Percentiles rank a stretch among this genome's conserved stretches.
Conservation (phyloP, 1,140 invertebrate species). For the Diachasmimorpha longicaudata region DNA sequence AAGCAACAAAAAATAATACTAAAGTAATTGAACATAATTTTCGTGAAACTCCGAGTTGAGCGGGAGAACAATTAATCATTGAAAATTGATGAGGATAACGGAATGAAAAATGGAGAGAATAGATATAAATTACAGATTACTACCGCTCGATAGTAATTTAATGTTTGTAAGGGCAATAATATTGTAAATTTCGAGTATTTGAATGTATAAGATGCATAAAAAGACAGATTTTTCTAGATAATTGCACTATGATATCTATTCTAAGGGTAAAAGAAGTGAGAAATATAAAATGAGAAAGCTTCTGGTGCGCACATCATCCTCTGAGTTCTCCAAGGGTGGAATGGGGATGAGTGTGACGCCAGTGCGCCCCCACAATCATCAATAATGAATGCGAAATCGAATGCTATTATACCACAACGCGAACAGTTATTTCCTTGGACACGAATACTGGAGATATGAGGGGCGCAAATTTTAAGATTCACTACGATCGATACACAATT, state of each 20-base stretch:
- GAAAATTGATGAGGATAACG: constrained; percentile 21
- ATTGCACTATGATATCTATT: constrained; percentile 61
- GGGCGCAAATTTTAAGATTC: constrained; percentile 58
- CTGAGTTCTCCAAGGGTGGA: not conserved
- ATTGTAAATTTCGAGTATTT: constrained; percentile 58
- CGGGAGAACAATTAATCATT: not conserved
- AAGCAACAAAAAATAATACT: not conserved
- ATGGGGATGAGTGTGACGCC: not conserved
- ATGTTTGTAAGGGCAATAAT: constrained; percentile 60
- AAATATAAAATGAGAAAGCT: constrained; percentile 4
- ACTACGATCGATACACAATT: constrained; percentile 60
- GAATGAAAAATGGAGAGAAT: constrained; percentile 28
- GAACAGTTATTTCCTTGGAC: constrained; percentile 40
- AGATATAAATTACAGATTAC: constrained; percentile 42
- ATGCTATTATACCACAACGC: constrained; percentile 33
- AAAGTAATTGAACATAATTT: not conserved
- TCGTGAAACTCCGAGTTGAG: not conserved
- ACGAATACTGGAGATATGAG: constrained; percentile 34
- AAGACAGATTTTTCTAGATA: constrained; percentile 58
- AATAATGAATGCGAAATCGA: constrained; percentile 39
- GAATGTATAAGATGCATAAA: constrained; percentile 57
- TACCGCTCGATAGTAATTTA: constrained; percentile 49
- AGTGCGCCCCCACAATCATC: constrained; percentile 35
- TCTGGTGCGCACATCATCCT: not conserved
- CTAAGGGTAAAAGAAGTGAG: constrained; percentile 37